Base-by-base conservation (phyloP, 37 sponge, comb jelly and placozoan species). In the Theonella swinhoei region DNA sequence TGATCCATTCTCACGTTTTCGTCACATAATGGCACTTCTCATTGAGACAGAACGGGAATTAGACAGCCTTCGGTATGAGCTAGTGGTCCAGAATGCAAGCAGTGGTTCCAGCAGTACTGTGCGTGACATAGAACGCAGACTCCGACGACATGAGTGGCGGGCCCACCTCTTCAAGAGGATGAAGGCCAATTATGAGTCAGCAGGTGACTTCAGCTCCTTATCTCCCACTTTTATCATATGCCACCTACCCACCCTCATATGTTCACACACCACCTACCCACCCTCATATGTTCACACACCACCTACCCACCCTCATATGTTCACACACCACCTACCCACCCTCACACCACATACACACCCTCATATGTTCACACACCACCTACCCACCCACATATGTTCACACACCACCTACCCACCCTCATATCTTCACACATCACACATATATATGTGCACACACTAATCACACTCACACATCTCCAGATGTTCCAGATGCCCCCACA, bases 401-500 rank as follows among this genome's bases (percentile, higher is more conserved):
- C 19, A 58, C 60, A 58, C 19, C 60, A 58, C 19, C 60, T 20
- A 58, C 19, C 60, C 60, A 58, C 19, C 19, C 19, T 58, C 17
- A 20, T 58, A 58, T 20, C 17, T 58, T 19, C 17, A 20, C 60
- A 58, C 11, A 20, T 58, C 60, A 20, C 11, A 20, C 60, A 58
- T 19, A 58, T 58, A 11, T 20, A 19, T 19, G 19, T 63, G 26
- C 3, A 20, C 33, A 1, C 69, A 1, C 30, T 31, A 25, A 24
- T 58, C 26, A n/a, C n/a, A n/a, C n/a, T n/a, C n/a, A n/a, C n/a
- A n/a, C n/a, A n/a, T 26, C 0, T 75, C 17, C 66, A 87, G 88
- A 58, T 7, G 79, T 65, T 39, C 94, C 94, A 61, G 90, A 63
- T 35, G 83, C 83, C 3, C 94, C 94, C 1, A 47, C 73, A 1